Evolutionary conservation across 2,113 vertebrate species (phyloP).

Genomic region (Larimichthys crocea): DNA sequence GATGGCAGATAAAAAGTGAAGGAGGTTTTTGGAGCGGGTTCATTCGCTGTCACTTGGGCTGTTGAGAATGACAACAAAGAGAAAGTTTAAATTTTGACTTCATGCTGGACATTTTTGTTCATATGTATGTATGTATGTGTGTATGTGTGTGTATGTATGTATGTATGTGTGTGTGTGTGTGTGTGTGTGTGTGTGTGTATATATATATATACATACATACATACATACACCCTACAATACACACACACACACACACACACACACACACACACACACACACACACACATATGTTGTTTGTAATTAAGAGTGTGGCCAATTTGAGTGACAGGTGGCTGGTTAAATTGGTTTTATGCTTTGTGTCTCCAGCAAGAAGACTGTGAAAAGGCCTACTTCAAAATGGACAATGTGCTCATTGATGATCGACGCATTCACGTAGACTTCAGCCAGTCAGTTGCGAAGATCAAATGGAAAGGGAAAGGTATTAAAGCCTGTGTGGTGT

Average conservation of each 20-base stretch:
- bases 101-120: no score
- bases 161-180: neutral
- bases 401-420: conserved; percentile 99
- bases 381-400: conserved; percentile 99
- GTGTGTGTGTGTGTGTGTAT: no score
- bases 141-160: no score
- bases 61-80: neutral
- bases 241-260: no score
- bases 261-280: no score
- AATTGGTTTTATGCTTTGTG: neutral
- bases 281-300: no score
- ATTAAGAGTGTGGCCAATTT: no score
- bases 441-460: conserved; percentile 98
- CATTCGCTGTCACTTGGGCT: neutral
- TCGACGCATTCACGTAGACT: conserved; percentile 96
- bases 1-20: neutral
- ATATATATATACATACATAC: no score
- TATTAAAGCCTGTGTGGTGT: conserved; percentile 52
- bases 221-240: no score
- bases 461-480: conserved; percentile 99
- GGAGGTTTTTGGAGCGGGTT: neutral
- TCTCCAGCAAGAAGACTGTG: conserved; percentile 90
- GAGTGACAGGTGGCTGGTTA: no score
- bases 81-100: neutral
- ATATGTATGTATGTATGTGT: neutral